These are phyloP conservation scores for Cavia aperea DNA, from an alignment of 2,113 vertebrate genomes.

Conservation along the genomic window DNA sequence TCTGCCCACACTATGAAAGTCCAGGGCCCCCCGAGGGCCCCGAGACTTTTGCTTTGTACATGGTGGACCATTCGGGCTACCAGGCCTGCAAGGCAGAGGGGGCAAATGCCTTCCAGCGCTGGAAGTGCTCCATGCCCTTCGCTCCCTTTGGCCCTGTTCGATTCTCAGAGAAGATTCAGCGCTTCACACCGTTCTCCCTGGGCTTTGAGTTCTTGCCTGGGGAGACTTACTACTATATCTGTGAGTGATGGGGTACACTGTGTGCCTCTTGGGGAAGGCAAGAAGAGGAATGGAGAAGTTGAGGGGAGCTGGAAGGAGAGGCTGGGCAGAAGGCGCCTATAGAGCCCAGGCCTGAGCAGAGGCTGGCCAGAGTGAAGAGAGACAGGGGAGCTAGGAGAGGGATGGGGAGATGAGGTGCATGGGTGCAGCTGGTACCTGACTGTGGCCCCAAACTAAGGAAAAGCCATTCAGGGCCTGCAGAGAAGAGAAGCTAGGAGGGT, in stretches of 20 bases:
- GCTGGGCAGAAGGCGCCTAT: not conserved
- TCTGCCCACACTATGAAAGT: constrained; percentile 79
- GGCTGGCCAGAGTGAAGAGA: not conserved
- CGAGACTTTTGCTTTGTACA: constrained; percentile 75
- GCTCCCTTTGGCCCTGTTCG: constrained; percentile 74
- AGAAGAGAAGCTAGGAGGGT: not conserved
- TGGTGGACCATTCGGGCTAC: constrained; percentile 77
- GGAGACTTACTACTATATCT: constrained; percentile 82
- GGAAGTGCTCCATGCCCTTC: constrained; percentile 77
- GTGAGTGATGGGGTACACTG: constrained; percentile 68
- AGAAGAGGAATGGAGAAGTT: not conserved
- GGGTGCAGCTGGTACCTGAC: not conserved
- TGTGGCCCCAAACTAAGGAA: not conserved
- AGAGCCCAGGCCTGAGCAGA: not conserved
- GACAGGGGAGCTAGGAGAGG: no score
- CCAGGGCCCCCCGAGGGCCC: constrained; percentile 65
- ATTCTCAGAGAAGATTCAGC: constrained; percentile 83
- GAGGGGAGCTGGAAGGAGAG: not conserved
- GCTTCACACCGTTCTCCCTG: constrained; percentile 79
- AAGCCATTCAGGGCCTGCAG: not conserved
- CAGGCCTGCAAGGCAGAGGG: constrained; percentile 71
- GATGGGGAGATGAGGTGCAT: not conserved
- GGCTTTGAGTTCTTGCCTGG: constrained; percentile 80
- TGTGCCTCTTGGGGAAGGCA: not conserved
- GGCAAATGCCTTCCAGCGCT: constrained; percentile 73